Evolutionary conservation across 2,888 invertebrate species (phyloP).

Genomic region (Heliconius erato): DNA sequence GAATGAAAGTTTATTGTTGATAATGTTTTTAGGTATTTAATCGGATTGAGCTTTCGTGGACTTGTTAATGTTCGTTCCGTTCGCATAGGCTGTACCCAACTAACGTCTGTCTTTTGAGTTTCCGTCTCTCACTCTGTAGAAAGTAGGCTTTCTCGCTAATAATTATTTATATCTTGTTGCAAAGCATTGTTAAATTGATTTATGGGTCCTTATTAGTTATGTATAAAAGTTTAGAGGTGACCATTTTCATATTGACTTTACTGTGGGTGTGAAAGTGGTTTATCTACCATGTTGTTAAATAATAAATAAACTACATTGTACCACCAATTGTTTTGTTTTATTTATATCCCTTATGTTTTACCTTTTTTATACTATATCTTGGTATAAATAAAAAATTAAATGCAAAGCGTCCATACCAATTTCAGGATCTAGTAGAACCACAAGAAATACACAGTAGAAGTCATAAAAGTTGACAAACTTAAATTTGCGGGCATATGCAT

Average conservation of each 20-base stretch:
- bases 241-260: conserved; percentile 80
- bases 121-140: conserved; percentile 48
- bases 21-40: conserved; percentile 84
- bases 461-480: too few species aligned
- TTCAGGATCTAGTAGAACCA: too few species aligned
- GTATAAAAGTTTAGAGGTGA: conserved; percentile 84
- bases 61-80: conserved; percentile 72
- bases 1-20: conserved; percentile 84
- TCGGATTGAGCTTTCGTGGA: conserved; percentile 83
- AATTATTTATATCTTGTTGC: conserved; percentile 67
- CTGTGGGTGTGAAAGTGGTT: conserved; percentile 81
- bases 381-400: not conserved
- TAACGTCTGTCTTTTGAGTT: conserved; percentile 52
- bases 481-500: too few species aligned
- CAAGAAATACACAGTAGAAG: too few species aligned
- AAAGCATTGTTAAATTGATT: conserved; percentile 78
- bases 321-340: conserved; percentile 84
- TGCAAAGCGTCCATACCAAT: too few species aligned
- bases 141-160: conserved; percentile 74
- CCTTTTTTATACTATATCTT: not conserved
- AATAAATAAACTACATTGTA: conserved; percentile 89
- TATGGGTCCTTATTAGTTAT: conserved; percentile 82
- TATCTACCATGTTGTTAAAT: conserved; percentile 87
- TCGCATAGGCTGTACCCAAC: conserved; percentile 58
- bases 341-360: conserved; percentile 57